These are phyloP conservation scores for Fistularia tabacaria DNA, from an alignment of 2,797 vertebrate species.

Conservation along the genomic window DNA sequence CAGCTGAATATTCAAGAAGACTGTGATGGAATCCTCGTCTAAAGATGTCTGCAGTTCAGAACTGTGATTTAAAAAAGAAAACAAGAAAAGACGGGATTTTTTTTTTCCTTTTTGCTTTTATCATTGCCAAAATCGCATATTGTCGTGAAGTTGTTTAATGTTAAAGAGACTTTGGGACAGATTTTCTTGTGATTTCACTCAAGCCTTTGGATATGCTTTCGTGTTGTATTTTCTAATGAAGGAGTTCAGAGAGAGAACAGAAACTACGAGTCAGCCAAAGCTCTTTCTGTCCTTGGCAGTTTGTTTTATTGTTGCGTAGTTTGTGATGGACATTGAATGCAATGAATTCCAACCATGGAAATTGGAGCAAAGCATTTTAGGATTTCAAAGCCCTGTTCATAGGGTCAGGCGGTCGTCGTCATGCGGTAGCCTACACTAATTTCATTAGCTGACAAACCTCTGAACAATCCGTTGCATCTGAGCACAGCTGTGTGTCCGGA, in stretches of 20 bases:
- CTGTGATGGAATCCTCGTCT: conserved; percentile 6
- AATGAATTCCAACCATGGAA: too few species aligned
- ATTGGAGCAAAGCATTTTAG: too few species aligned
- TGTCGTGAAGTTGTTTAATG: conserved; percentile 41
- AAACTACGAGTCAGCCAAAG: conserved; percentile 16
- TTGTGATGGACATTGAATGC: conserved; percentile 2
- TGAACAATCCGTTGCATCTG: too few species aligned
- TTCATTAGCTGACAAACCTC: too few species aligned
- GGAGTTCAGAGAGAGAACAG: background rate
- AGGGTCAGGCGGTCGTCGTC: too few species aligned
- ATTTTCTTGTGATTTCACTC: conserved; percentile 47
- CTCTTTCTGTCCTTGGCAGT: conserved; percentile 11
- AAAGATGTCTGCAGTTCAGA: conserved; percentile 13
- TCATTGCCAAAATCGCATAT: conserved; percentile 38
- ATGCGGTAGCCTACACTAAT: too few species aligned
- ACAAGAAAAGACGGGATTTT: background rate
- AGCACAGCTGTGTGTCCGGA: too few species aligned
- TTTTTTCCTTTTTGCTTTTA: conserved; percentile 13
- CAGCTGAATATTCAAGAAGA: conserved; percentile 11
- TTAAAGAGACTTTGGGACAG: conserved; percentile 24
- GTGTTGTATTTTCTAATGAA: conserved; percentile 32
- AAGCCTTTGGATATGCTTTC: conserved; percentile 47
- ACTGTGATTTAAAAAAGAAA: conserved; percentile 15
- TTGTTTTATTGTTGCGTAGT: conserved; percentile 18
- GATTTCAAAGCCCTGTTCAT: too few species aligned